Evolutionary conservation across 2,797 vertebrate species (phyloP), one percentile per base, ranked within the genome.

Genomic region (Gephyroberyx darwinii): DNA sequence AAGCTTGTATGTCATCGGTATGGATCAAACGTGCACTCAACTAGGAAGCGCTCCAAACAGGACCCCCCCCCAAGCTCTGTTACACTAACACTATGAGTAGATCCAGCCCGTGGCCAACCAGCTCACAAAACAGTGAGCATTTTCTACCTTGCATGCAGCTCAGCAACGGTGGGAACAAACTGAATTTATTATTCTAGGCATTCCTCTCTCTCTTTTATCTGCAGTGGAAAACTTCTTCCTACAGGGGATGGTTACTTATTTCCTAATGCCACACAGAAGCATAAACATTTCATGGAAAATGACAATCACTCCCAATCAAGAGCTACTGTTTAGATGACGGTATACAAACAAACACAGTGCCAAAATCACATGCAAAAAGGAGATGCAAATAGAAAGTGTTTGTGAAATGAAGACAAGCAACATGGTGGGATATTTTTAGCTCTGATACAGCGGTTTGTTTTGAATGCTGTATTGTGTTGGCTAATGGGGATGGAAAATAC

Each of bases 391-490:
- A 78, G 12, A 82, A 45, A 81, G 63, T 64, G 41, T 19, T 68
- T 76, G 72, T 79, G 80, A 82, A 79, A 77, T 56, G 35, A 74
- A 62, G 20, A 47, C 5, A 66, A 53, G 65, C 67, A 66, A 73
- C 57, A 60, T 33, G 47, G 69, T 64, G 62, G 80, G 77, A 54
- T 67, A 64, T 88, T 85, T 89, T 82, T 83, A 77, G 71, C 58
- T 82, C 78, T 71, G 33, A 62, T 68, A 65, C 80, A 63, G 74
- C 12, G 62, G 71, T 74, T 67, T 82, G 74, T 87, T 89, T 79
- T 65, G 74, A 80, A 82, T 65, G 80, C 77, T 77, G 65, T 77
- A 80, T 71, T 51, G 72, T 74, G 81, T 75, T 80, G 80, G 69
- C 63, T 62, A 78, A 62, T 41, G 30, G 30, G 20, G 56, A 82